Evolutionary conservation across 2,888 invertebrate genomes (phyloP).

Genomic region (Acleris laterana): DNA sequence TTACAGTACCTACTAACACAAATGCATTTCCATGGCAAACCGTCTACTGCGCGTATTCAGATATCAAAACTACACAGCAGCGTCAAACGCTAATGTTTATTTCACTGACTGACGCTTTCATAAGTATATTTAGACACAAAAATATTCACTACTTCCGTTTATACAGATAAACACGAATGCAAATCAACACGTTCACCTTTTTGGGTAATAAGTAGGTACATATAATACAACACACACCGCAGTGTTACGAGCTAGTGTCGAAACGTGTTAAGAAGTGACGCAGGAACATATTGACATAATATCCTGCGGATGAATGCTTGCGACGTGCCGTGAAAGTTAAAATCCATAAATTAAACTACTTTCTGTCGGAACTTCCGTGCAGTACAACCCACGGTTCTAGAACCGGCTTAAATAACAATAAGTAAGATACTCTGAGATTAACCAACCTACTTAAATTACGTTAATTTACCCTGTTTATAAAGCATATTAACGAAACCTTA

Average conservation of each 20-base stretch:
- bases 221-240: no score
- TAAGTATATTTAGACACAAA: background rate
- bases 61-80: background rate
- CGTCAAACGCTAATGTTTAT: background rate
- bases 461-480: constrained; percentile 79
- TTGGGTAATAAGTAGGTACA: no score
- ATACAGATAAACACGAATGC: background rate
- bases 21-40: no score
- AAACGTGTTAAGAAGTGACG: background rate
- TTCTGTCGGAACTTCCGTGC: background rate
- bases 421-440: constrained; percentile 40
- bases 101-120: no score
- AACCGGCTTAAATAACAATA: background rate
- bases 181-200: background rate
- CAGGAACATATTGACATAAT: constrained; percentile 3
- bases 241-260: background rate
- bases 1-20: no score
- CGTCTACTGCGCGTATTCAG: background rate
- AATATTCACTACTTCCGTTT: constrained; percentile 6
- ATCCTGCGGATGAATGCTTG: background rate
- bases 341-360: constrained; percentile 4
- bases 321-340: background rate
- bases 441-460: constrained; percentile 53
- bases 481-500: constrained; percentile 67
- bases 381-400: background rate